Conservation (phyloP, 2,888 invertebrate species). For the Nephrocerus scutellatus region DNA sequence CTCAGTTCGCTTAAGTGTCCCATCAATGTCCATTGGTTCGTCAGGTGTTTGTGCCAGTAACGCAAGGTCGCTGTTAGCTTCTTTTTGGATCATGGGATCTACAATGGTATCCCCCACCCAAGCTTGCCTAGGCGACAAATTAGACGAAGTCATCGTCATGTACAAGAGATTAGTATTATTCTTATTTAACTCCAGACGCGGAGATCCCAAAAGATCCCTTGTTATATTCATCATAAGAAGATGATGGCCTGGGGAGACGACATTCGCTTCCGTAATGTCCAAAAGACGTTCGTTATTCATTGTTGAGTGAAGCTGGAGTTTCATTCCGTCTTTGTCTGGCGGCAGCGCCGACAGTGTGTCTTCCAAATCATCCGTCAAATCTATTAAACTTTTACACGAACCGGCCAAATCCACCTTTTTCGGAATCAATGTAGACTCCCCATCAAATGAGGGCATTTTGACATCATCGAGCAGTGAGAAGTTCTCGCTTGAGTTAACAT, state of each 20-base stretch:
- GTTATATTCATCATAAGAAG: slow-evolving; percentile 38
- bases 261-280: slow-evolving; percentile 29
- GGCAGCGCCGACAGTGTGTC: slow-evolving; percentile 30
- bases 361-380: slow-evolving; percentile 27
- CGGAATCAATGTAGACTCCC: slow-evolving; percentile 14
- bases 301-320: slow-evolving; percentile 41
- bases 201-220: slow-evolving; percentile 32
- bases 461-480: slow-evolving; percentile 34
- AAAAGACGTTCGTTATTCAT: slow-evolving; percentile 38
- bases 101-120: too few species aligned
- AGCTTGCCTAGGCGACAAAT: too few species aligned
- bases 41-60: slow-evolving; percentile 37
- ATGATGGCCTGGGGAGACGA: slow-evolving; percentile 32
- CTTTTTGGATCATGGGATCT: slow-evolving; percentile 29
- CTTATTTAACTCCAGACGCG: slow-evolving; percentile 18
- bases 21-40: slow-evolving; percentile 34
- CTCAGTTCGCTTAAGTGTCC: slow-evolving; percentile 19
- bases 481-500: slow-evolving; percentile 34
- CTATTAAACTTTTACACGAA: slow-evolving; percentile 19
- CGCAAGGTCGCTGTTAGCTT: slow-evolving; percentile 35
- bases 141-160: too few species aligned
- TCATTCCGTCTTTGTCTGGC: slow-evolving; percentile 39
- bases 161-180: slow-evolving; percentile 36
- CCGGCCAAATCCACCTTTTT: too few species aligned
- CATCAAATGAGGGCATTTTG: slow-evolving; percentile 34